Evolutionary conservation across 2,888 invertebrate species (phyloP).

Genomic region (Ophion slaviceki): DNA sequence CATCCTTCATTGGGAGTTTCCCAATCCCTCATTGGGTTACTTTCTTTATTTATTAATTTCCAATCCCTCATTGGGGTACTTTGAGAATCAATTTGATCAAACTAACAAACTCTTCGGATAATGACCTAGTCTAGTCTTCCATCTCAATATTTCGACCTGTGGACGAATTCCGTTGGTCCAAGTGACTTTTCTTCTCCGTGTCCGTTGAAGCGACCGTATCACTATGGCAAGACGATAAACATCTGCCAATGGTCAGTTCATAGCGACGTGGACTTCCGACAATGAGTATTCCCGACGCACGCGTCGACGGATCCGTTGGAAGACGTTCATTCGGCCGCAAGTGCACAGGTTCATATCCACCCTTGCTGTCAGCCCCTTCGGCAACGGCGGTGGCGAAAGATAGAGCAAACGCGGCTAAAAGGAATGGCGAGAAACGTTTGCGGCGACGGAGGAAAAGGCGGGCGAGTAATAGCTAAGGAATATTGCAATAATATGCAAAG

Average conservation of each 20-base stretch:
- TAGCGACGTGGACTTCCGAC: neutral
- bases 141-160: too few relatives aligned
- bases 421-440: constrained; percentile 60
- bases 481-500: constrained; percentile 84
- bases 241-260: neutral
- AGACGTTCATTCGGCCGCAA: constrained; percentile 6
- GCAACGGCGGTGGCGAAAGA: constrained; percentile 37
- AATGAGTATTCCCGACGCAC: neutral
- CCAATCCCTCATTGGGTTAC: too few relatives aligned
- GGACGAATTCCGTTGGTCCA: too few relatives aligned
- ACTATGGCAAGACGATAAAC: too few relatives aligned
- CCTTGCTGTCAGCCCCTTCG: constrained; percentile 30
- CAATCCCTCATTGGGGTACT: too few relatives aligned
- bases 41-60: too few relatives aligned
- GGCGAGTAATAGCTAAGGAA: constrained; percentile 82
- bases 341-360: constrained; percentile 28
- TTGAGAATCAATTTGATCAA: too few relatives aligned
- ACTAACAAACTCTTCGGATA: too few relatives aligned
- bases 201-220: too few relatives aligned
- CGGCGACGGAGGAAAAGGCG: constrained; percentile 72
- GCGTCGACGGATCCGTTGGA: neutral
- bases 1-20: too few relatives aligned
- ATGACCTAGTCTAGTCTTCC: too few relatives aligned
- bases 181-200: too few relatives aligned
- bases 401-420: constrained; percentile 31